phyloP scores from a whole-genome alignment of 2,888 invertebrate genomes.

The Drosophila maculinotata region DNA sequence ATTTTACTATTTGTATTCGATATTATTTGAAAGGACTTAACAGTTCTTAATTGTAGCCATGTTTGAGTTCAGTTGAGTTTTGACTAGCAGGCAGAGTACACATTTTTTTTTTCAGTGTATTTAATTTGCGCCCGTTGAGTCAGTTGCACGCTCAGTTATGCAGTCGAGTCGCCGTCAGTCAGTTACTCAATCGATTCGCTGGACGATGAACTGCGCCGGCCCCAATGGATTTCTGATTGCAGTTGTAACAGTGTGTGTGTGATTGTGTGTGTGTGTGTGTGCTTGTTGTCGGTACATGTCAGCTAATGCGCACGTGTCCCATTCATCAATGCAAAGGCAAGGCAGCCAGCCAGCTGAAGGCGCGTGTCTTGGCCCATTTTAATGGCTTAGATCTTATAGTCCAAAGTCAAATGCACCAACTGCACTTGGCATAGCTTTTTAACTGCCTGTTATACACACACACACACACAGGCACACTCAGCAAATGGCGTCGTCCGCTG shows the following conservation, averaged over 20 bases:
- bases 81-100: too few relatives aligned
- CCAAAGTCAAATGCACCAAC: conserved; percentile 41
- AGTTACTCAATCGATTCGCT: conserved; percentile 60
- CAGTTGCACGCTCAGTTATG: conserved; percentile 27
- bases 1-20: too few relatives aligned
- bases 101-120: conserved; percentile 3
- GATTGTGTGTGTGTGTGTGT: conserved; percentile 5
- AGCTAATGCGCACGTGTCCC: conserved; percentile 55
- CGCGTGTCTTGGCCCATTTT: conserved; percentile 39
- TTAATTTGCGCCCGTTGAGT: conserved; percentile 17
- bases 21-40: too few relatives aligned
- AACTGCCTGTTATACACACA: conserved; percentile 5
- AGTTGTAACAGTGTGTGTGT: conserved; percentile 1
- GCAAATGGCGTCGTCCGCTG: conserved; percentile 15
- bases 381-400: conserved; percentile 28
- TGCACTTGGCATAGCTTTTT: conserved; percentile 44
- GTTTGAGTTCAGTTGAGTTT: too few relatives aligned
- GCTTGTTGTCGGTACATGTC: conserved; percentile 11
- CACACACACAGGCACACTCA: neutral
- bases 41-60: too few relatives aligned
- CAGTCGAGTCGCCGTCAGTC: conserved; percentile 19
- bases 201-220: conserved; percentile 72
- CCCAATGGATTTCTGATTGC: conserved; percentile 59
- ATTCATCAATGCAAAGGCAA: conserved; percentile 31
- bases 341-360: conserved; percentile 4